These are phyloP conservation scores for Oryzias woworae DNA, from an alignment of 2,113 vertebrate genomes.

Conservation along the genomic window DNA sequence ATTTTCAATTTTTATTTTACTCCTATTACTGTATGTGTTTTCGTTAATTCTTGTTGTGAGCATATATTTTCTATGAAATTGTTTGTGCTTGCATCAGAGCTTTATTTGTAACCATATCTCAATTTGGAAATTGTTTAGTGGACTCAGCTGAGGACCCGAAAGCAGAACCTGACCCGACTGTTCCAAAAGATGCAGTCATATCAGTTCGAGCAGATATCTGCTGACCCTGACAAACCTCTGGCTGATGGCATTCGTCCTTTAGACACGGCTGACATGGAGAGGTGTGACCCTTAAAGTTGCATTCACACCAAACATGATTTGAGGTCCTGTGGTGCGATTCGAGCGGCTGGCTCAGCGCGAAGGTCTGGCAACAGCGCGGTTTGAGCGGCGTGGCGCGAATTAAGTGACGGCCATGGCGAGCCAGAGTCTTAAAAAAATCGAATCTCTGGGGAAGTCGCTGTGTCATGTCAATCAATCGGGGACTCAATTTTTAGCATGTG, in stretches of 20 bases:
- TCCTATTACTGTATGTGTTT: neutral
- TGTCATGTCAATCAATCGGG: too few species aligned
- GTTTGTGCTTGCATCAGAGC: neutral
- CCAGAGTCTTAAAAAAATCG: too few species aligned
- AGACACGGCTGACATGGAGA: conserved; percentile 95
- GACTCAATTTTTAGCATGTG: too few species aligned
- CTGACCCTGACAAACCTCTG: conserved; percentile 96
- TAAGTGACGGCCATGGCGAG: too few species aligned
- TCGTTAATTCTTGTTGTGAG: too few species aligned
- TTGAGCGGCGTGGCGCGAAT: too few species aligned
- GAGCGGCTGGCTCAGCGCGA: too few species aligned
- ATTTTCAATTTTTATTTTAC: neutral
- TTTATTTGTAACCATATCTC: neutral
- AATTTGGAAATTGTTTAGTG: conserved; percentile 77
- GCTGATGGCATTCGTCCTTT: conserved; percentile 94
- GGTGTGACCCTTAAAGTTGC: conserved; percentile 65
- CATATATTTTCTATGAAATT: too few species aligned
- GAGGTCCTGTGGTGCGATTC: too few species aligned
- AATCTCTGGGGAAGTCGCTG: too few species aligned
- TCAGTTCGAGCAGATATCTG: conserved; percentile 97
- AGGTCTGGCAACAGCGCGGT: too few species aligned
- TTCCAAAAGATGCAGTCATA: conserved; percentile 98
- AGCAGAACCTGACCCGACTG: conserved; percentile 93
- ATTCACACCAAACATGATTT: too few species aligned
- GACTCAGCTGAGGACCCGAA: conserved; percentile 95